Base-by-base conservation (phyloP, 1,140 invertebrate genomes). In the Dreissena rostriformis region DNA sequence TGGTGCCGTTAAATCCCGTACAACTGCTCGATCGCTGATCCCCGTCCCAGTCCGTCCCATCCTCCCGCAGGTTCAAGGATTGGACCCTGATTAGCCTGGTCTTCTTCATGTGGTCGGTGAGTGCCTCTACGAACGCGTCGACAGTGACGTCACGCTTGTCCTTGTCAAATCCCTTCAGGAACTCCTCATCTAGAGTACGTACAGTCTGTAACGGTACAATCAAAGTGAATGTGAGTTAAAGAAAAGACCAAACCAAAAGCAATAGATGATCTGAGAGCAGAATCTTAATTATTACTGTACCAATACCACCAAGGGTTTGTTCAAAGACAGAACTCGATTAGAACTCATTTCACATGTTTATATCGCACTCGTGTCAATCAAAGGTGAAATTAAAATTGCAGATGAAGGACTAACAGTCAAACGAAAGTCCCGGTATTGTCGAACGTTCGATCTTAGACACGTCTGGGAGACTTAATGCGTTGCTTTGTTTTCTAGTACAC, bases 51-150 rank as follows among this genome's bases (percentile, higher is more conserved):
- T 84, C 74, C 0, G 76, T 67, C 17, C 55, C 74, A 17, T 84
- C 74, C 53, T 77, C 52, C 10, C 74, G 67, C 19, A 78, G 12
- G 67, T 55, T 71, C 52, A 84, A 84, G 14, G 82, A 84, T 67
- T 84, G 65, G 4, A 84, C 82, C 19, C 82, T 29, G 15, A 84
- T 84, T 19, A 84, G 65, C 12, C 75, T 24, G 57, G 82, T 84
- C 53, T 78, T 77, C 74, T 84, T 84, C 82, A 84, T 84, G 55
- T 84, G 82, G 24, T 71, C 82, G 26, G 68, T 78, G 26, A 84
- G 52, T 17, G 53, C 55, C 15, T 84, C 74, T 0, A 61, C 17
- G 68, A 84, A 84, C 0, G 14, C 67, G n/a, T 84, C 73, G n/a
- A 84, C 68, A 26, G 80, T 63, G 29, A 68, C 49, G 10, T 52